Base-by-base conservation (phyloP, 2,113 vertebrate species). In the Onychorhynchus coronatus region DNA sequence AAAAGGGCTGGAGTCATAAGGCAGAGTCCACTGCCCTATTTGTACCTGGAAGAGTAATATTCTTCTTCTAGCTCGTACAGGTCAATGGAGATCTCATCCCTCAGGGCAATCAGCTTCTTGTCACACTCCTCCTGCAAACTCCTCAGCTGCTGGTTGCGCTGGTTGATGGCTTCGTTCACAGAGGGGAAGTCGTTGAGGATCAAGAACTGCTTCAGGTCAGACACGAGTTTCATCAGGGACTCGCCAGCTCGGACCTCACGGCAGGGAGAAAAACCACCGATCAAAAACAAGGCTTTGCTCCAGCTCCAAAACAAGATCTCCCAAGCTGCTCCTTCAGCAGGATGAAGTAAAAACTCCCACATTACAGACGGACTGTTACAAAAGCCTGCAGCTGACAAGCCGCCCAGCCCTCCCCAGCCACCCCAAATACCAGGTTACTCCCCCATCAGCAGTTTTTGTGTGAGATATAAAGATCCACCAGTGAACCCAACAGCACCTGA, bases 41-140 rank as follows among this genome's bases (percentile, higher is more conserved):
- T 99, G 98, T 99, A 99, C 99, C 99, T 99, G 99, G 99, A 99
- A 97, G 99, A 99, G 99, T 99, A 99, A 98, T 99, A 99, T 97
- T 99, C 99, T 99, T 99, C 99, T 98, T 99, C 99, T 93, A 99
- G 98, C 98, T 99, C 99, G 67, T 99, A 99, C 46, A 99, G 99
- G 98, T 99, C 99, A n/a, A 99, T 97, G 93, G 99, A 99, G 77
- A 99, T 98, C 98, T 99, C 99, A 12, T 99, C 99, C 9, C 99
- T 97, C 71, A 99, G 98, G 1, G 99, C 97, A 49, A 98, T 98
- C 59, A 99, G 98, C 96, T 99, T 99, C 96, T 99, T 99, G 98
- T 99, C 99, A 6, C 99, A 99, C 37, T 99, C 99, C 28, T 99
- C 99, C 98, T 99, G 99, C 93, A 99, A 95, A 1, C 97, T 97